A percentile compares a stretch with the other conserved stretches of the same genome.
Conservation (phyloP, 2,888 invertebrate species). For the Caenorhabditis sp. region DNA sequence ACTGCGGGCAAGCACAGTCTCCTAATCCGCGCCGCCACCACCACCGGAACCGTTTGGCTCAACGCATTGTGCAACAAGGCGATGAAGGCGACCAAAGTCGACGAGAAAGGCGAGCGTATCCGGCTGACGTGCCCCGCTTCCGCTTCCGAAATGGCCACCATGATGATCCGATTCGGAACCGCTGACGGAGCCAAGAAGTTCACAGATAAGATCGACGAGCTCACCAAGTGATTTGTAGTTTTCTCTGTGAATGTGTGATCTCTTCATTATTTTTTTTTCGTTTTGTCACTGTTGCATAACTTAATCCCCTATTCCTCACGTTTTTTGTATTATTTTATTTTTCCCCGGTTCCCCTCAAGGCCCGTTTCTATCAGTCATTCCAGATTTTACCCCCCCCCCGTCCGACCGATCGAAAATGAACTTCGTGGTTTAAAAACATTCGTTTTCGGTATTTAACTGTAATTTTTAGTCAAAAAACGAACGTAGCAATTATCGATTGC, state of each 20-base stretch:
- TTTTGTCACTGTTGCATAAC: not conserved
- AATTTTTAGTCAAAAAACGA: conserved; percentile 15
- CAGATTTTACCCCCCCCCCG: too few relatives aligned
- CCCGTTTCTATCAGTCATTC: too few relatives aligned
- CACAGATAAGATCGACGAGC: conserved; percentile 54
- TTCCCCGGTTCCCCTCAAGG: not conserved
- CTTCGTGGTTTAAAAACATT: too few relatives aligned
- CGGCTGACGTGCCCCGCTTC: conserved; percentile 66
- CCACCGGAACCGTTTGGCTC: conserved; percentile 74
- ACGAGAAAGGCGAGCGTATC: conserved; percentile 67
- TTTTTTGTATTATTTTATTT: not conserved
- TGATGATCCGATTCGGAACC: conserved; percentile 68
- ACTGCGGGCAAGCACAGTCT: conserved; percentile 67
- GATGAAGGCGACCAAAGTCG: conserved; percentile 69
- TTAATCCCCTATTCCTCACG: too few relatives aligned
- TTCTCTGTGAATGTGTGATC: too few relatives aligned
- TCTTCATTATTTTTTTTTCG: not conserved
- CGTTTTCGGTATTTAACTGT: too few relatives aligned
- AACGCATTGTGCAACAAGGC: conserved; percentile 68
- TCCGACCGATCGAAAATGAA: too few relatives aligned
- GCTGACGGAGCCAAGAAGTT: conserved; percentile 62
- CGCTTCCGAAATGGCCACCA: conserved; percentile 66
- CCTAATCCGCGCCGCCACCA: conserved; percentile 72
- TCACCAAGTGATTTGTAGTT: conserved; percentile 23
- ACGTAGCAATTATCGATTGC: too few relatives aligned